Conservation (phyloP, 2,113 vertebrate genomes). For the Pelvicachromis taeniatus region DNA sequence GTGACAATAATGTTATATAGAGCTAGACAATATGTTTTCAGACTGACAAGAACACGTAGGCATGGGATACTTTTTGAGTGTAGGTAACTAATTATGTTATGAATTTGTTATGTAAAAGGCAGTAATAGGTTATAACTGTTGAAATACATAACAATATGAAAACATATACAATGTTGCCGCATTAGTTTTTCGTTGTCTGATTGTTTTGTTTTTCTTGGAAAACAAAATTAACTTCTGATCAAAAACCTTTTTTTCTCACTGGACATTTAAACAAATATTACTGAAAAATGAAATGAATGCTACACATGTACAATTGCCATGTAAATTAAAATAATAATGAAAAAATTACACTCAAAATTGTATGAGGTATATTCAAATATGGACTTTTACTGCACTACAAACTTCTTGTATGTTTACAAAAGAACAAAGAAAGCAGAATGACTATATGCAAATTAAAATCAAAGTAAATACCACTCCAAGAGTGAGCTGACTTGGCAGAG, state of each 20-base stretch:
- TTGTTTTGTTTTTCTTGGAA: not conserved
- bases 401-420: not conserved
- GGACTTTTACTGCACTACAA: not conserved
- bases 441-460: not conserved
- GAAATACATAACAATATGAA: not conserved
- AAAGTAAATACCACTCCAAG: not conserved
- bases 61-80: not conserved
- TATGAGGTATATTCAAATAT: not conserved
- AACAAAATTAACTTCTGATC: not conserved
- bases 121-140: not conserved
- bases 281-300: not conserved
- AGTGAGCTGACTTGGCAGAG: not conserved
- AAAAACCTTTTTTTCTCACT: not conserved
- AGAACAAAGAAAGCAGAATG: not conserved
- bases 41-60: not conserved
- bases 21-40: not conserved
- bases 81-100: not conserved
- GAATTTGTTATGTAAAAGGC: not conserved
- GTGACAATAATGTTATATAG: not conserved
- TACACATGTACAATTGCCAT: not conserved
- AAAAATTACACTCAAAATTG: not conserved
- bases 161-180: not conserved
- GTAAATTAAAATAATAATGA: not conserved
- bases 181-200: not conserved
- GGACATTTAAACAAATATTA: not conserved